Evolutionary conservation across 2,888 invertebrate genomes (phyloP), one percentile per base, ranked within the genome.

Genomic region (Dasysyrphus tricinctus): DNA sequence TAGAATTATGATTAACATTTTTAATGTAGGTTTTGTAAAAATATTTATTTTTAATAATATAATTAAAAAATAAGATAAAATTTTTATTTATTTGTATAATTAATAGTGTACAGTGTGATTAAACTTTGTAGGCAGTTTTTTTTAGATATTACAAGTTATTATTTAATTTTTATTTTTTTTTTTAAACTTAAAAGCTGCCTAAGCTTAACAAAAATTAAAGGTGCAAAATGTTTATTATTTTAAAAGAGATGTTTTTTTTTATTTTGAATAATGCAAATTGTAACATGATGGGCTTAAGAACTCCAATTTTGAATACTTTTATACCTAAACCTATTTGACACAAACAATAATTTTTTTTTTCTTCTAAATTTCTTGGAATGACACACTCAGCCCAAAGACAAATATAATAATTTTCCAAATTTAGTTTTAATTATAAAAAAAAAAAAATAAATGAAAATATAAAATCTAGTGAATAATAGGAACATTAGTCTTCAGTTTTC

Each of bases 401-500:
- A 34, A 34, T 19, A 16, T 11, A 11, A 19, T 51, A 75, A 6
- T 19, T 14, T 54, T 37, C 5, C 7, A 34, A 65, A n/a, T 14
- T 63, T n/a, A 11, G 3, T 57, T 37, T 34, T 16, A 54, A 49
- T 5, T 2, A 9, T 6, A 7, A 63, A 39, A 29, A 65, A 24
- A 24, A 24, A 51, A 39, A 29, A 65, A n/a, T n/a, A n/a, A 51
- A 74, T 44, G 63, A 44, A 76, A 73, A 39, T 59, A 34, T 70
- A 34, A 65, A 73, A 67, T 69, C 49, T 77, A 74, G 70, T 70
- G 85, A 81, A 51, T 77, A 75, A 75, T 86, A 86, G 86, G 86
- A 86, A 86, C 86, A 79, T 79, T 79, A 82, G 73, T 70, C 73
- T 80, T 85, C 39, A 75, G 78, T 56, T 61, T 67, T 16, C 16